Conservation (phyloP, 37 sponge, comb jelly and placozoan genomes). For the Geodia barretti region DNA sequence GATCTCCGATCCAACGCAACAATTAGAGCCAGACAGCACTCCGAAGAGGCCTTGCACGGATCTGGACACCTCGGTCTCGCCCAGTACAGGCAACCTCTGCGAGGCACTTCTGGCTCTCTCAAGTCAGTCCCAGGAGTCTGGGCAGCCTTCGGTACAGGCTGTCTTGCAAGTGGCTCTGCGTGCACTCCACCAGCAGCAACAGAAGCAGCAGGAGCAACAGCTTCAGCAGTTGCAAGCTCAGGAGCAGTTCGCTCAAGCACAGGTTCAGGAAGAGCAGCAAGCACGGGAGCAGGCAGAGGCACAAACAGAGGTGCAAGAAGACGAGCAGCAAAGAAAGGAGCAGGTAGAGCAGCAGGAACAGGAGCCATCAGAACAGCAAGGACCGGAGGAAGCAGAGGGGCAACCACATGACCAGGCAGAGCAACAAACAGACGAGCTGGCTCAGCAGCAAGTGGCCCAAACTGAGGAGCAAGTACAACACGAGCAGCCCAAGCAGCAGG, state of each 20-base stretch:
- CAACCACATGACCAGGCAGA: no score
- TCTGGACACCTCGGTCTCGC: constrained; percentile 27
- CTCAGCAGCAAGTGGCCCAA: no score
- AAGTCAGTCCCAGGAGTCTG: constrained; percentile 14
- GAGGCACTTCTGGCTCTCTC: constrained; percentile 73
- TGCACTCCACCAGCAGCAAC: constrained; percentile 21
- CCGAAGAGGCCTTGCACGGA: constrained; percentile 40
- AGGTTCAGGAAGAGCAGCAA: not conserved
- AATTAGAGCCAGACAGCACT: constrained; percentile 10
- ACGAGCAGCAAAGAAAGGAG: no score
- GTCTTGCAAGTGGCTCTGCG: constrained; percentile 1
- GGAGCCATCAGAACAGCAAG: not conserved
- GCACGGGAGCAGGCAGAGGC: not conserved
- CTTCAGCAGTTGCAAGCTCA: constrained; percentile 2
- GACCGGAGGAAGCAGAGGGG: not conserved
- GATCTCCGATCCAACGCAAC: not conserved
- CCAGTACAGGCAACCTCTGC: constrained; percentile 56
- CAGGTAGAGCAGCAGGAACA: not conserved
- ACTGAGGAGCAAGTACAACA: not conserved
- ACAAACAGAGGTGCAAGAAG: no score
- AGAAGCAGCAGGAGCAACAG: constrained; percentile 13
- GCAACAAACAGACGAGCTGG: no score
- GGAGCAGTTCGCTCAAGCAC: not conserved
- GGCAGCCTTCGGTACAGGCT: constrained; percentile 27
- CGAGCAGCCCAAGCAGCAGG: not conserved